phyloP scores from a whole-genome alignment of 2,797 vertebrate species.

The Acestrorhynchus altus region DNA sequence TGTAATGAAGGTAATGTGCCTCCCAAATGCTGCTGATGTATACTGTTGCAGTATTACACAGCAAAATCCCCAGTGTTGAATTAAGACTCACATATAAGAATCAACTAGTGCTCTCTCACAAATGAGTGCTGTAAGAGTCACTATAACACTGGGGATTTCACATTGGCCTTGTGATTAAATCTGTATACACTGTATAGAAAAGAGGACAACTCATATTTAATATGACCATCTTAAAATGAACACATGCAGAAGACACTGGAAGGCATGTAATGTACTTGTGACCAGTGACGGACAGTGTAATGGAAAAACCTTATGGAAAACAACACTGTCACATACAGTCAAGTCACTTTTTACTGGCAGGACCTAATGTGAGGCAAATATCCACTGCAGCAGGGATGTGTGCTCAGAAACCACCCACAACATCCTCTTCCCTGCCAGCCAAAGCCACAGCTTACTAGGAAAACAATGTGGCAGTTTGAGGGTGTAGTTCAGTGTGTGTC shows the following conservation, averaged over 20 bases:
- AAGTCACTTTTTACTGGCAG: constrained; percentile 18
- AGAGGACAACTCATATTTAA: too few relatives aligned
- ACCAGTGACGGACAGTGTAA: background rate
- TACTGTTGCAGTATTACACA: background rate
- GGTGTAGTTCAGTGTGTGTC: constrained; percentile 74
- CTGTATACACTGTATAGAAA: background rate
- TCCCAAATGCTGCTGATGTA: background rate
- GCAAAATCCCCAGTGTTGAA: background rate
- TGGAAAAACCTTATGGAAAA: constrained; percentile 7
- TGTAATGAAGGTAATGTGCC: constrained; percentile 2
- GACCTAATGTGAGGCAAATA: constrained; percentile 41
- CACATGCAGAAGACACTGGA: too few relatives aligned
- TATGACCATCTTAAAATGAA: too few relatives aligned
- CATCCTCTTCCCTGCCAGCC: constrained; percentile 59
- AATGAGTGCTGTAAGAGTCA: background rate
- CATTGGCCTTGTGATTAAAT: background rate
- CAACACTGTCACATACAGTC: background rate
- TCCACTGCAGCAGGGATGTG: constrained; percentile 42
- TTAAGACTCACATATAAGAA: background rate
- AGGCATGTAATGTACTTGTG: background rate
- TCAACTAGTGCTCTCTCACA: background rate
- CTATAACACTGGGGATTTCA: background rate
- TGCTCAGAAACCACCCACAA: constrained; percentile 64
- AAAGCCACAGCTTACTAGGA: constrained; percentile 74
- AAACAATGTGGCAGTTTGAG: constrained; percentile 78